These are phyloP conservation scores for Xanthorhoe spadicearia DNA, from an alignment of 2,888 invertebrate genomes.

Conservation along the genomic window DNA sequence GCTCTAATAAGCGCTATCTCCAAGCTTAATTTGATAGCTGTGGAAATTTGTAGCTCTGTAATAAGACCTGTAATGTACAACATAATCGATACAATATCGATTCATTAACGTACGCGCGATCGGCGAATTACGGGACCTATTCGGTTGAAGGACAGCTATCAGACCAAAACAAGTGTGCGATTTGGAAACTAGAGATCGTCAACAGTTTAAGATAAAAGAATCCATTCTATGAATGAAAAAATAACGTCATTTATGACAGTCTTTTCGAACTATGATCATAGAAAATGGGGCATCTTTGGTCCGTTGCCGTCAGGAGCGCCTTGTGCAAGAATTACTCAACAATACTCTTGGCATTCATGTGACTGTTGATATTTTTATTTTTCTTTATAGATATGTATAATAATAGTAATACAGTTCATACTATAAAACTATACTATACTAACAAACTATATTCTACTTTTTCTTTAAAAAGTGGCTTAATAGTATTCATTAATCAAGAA, in stretches of 20 bases:
- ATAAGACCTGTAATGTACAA: not conserved
- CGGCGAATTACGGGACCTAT: not conserved
- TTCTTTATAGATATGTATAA: too few species aligned
- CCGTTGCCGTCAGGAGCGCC: too few species aligned
- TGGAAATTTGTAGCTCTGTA: too few species aligned
- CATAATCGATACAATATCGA: not conserved
- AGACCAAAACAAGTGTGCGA: not conserved
- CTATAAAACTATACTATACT: too few species aligned
- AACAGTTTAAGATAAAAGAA: not conserved
- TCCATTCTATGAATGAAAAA: not conserved
- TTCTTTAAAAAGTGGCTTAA: not conserved
- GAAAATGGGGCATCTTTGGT: too few species aligned
- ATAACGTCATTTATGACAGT: not conserved
- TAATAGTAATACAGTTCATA: too few species aligned
- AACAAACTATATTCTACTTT: too few species aligned
- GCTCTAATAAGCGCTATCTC: not conserved
- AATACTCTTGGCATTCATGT: too few species aligned
- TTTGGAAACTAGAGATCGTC: not conserved
- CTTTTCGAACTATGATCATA: not conserved
- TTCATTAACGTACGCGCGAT: not conserved
- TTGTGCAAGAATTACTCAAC: too few species aligned
- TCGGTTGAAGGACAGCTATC: not conserved
- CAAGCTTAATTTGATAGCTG: too few species aligned
- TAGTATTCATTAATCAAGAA: not conserved
- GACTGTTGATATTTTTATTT: too few species aligned